Conservation (phyloP, 2,797 vertebrate species). For the Danio jaintianensis region DNA sequence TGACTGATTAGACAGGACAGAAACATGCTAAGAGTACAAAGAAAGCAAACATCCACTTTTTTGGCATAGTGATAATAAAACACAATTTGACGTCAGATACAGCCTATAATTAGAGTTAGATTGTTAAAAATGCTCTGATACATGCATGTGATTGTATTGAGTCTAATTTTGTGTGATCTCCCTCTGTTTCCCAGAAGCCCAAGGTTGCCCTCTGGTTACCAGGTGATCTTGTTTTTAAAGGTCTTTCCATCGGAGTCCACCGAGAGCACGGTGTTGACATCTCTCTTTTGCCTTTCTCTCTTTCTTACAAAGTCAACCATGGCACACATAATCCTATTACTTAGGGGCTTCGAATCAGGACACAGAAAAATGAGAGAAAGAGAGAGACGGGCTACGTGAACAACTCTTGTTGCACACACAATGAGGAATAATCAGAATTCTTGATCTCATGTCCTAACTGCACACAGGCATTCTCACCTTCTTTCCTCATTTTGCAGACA, state of each 20-base stretch:
- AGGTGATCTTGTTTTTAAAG: constrained; percentile 31
- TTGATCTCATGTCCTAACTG: constrained; percentile 20
- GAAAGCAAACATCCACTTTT: constrained; percentile 7
- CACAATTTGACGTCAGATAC: background rate
- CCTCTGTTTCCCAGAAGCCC: background rate
- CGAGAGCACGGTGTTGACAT: constrained; percentile 38
- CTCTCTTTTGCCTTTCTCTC: constrained; percentile 7
- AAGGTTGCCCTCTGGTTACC: constrained; percentile 11
- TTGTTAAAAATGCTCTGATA: background rate
- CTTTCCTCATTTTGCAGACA: background rate
- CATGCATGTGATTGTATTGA: background rate
- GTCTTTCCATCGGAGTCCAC: constrained; percentile 44
- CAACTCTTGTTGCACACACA: constrained; percentile 18
- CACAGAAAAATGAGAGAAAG: constrained; percentile 20
- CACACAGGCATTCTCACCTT: constrained; percentile 2
- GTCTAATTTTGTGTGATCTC: background rate
- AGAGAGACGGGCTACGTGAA: background rate
- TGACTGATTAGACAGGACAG: constrained; percentile 7
- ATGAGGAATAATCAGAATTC: background rate
- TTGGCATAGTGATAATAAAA: background rate
- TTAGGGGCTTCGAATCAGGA: constrained; percentile 31
- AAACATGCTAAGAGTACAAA: background rate
- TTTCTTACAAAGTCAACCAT: constrained; percentile 10
- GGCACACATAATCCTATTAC: constrained; percentile 50
- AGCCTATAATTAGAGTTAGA: background rate